phyloP scores from a whole-genome alignment of 2,113 vertebrate species.

The Acanthochromis polyacanthus region DNA sequence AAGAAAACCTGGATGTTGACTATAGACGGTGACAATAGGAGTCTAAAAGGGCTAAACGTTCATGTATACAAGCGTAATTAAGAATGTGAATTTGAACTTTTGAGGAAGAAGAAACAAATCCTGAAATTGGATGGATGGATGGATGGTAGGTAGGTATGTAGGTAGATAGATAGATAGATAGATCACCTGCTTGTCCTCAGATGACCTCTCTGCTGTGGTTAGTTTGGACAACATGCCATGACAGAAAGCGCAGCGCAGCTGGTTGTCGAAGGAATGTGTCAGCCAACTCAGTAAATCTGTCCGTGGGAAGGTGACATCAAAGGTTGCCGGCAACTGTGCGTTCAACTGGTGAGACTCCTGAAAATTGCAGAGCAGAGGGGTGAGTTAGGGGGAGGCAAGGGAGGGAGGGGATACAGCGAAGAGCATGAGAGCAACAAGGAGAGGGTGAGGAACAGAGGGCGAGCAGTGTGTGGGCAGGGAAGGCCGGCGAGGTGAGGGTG shows the following conservation, averaged over 20 bases:
- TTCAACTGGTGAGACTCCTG: conserved; percentile 6
- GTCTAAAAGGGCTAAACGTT: too few species aligned
- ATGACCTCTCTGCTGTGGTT: background rate
- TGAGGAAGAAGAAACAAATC: too few species aligned
- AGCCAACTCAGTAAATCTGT: background rate
- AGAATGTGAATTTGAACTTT: too few species aligned
- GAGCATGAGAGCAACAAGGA: conserved; percentile 1
- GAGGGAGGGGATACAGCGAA: conserved; percentile 7
- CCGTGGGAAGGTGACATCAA: background rate
- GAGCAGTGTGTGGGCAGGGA: conserved; percentile 59
- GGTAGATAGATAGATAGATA: background rate
- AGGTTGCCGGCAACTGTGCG: background rate
- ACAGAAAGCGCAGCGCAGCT: background rate
- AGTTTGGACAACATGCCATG: background rate
- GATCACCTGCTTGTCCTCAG: conserved; percentile 10
- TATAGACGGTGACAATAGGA: too few species aligned
- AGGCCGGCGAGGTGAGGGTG: conserved; percentile 54
- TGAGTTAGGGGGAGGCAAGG: conserved; percentile 8
- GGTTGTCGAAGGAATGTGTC: background rate
- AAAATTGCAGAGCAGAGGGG: background rate
- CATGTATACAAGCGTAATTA: too few species aligned
- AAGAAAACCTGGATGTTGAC: too few species aligned
- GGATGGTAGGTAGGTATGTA: too few species aligned
- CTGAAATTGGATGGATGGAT: too few species aligned
- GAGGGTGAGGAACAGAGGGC: conserved; percentile 29